Percentiles rank a stretch among this genome's conserved stretches.
These are phyloP conservation scores for Ptyas mucosa DNA, from an alignment of 2,113 vertebrate genomes.

Conservation along the genomic window DNA sequence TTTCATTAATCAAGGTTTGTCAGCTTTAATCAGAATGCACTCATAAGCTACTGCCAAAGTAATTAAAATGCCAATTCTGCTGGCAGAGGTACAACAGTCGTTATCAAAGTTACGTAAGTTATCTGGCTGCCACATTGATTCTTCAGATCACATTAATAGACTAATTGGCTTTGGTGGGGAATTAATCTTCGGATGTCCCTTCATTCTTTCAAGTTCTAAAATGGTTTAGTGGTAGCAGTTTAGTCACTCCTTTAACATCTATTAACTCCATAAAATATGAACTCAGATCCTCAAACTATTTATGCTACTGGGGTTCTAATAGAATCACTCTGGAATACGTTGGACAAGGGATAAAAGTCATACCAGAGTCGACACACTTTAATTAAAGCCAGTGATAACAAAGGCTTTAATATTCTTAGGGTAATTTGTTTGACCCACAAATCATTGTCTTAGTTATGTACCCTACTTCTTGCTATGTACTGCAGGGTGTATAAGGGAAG, in stretches of 20 bases:
- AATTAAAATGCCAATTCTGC: constrained; percentile 57
- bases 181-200: constrained; percentile 39
- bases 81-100: constrained; percentile 46
- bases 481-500: background rate
- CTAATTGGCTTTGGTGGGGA: constrained; percentile 37
- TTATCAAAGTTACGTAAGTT: constrained; percentile 41
- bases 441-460: constrained; percentile 9
- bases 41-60: constrained; percentile 37
- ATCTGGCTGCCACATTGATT: constrained; percentile 27
- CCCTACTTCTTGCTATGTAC: background rate
- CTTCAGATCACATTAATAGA: constrained; percentile 19
- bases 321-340: background rate
- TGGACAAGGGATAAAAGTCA: constrained; percentile 22
- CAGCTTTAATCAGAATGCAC: constrained; percentile 46
- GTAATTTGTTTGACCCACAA: constrained; percentile 60
- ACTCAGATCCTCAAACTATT: background rate
- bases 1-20: constrained; percentile 60
- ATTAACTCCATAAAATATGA: constrained; percentile 45
- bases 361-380: constrained; percentile 39
- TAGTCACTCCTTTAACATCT: background rate
- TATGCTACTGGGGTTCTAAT: background rate
- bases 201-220: constrained; percentile 41
- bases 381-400: constrained; percentile 52
- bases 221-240: constrained; percentile 21
- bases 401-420: constrained; percentile 54